Conservation (phyloP, 1,140 invertebrate genomes). For the Ruditapes philippinarum region DNA sequence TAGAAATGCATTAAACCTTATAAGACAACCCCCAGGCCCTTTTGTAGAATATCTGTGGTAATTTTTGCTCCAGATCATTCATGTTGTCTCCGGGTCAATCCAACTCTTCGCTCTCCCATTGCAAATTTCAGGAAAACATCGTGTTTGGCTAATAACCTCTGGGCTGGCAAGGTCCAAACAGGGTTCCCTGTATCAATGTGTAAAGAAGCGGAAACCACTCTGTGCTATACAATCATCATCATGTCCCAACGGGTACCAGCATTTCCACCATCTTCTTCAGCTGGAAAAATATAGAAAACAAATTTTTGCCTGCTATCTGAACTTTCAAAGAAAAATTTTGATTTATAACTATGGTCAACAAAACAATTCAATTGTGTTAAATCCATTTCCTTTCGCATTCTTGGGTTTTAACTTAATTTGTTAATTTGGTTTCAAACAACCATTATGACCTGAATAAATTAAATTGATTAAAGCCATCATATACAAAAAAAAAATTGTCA, state of each 20-base stretch:
- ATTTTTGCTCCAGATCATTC: conserved; percentile 93
- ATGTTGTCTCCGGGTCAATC: conserved; percentile 96
- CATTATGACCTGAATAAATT: no score
- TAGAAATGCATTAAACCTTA: conserved; percentile 97
- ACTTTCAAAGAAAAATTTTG: no score
- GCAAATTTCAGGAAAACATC: conserved; percentile 90
- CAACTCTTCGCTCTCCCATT: conserved; percentile 86
- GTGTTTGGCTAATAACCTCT: conserved; percentile 94
- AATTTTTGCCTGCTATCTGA: no score
- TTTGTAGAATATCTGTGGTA: conserved; percentile 97
- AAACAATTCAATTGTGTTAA: no score
- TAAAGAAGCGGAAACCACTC: conserved; percentile 97
- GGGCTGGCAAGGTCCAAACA: conserved; percentile 96
- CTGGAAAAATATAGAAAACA: no score
- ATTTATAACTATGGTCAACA: no score
- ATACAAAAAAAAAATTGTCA: no score
- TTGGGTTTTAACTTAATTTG: no score
- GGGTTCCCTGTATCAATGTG: conserved; percentile 98
- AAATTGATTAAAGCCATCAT: no score
- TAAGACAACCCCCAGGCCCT: conserved; percentile 97
- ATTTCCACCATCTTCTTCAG: conserved; percentile 93
- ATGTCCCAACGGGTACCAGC: conserved; percentile 93
- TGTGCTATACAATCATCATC: conserved; percentile 96
- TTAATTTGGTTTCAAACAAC: no score
- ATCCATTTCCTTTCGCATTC: no score